Evolutionary conservation across 2,888 invertebrate genomes (phyloP), one percentile per base, ranked within the genome.

Genomic region (Calameuta idolon): DNA sequence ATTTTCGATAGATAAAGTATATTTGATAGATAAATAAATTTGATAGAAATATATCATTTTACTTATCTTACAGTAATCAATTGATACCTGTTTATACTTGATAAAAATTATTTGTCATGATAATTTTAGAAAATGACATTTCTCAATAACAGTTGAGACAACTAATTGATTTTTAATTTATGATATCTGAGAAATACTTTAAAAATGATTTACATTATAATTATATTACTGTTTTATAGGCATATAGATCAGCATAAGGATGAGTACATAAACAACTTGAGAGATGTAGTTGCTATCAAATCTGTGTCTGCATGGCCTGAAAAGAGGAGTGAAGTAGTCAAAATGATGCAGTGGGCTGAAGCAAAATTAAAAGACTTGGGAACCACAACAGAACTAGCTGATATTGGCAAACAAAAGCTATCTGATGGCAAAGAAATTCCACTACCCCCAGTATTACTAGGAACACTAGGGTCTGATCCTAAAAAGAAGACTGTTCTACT

Each of bases 291-390:
- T 35, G 97, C 96, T 4, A 99, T 99, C 88, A 96, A 96, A 85
- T 98, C 98, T 9, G 98, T 99, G n/a, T 99, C 99, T 34, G 96
- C 97, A 88, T 97, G 97, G 95, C 94, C 96, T 4, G 95, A 97
- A 80, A 94, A 94, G 82, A 94, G 99, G 74, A 92, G 92, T 30
- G 98, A 99, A 83, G 95, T 98, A 83, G 92, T 95, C 30, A 94
- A 94, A 84, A 98, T 99, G 98, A 94, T 97, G 37, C 93, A 97
- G 82, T 98, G 98, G 97, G 94, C 94, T 76, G 94, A 94, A 77
- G 92, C 93, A 0, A 95, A 94, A 88, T 90, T 97, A 82, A 94
- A 94, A 85, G 94, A 93, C 75, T 92, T 97, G 68, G 97, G 97
- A 34, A 94, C 95, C 9, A 93, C 92, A 75, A 94, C 95, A 71